phyloP scores from a whole-genome alignment of 2,113 vertebrate genomes.

The Danionella cerebrum region DNA sequence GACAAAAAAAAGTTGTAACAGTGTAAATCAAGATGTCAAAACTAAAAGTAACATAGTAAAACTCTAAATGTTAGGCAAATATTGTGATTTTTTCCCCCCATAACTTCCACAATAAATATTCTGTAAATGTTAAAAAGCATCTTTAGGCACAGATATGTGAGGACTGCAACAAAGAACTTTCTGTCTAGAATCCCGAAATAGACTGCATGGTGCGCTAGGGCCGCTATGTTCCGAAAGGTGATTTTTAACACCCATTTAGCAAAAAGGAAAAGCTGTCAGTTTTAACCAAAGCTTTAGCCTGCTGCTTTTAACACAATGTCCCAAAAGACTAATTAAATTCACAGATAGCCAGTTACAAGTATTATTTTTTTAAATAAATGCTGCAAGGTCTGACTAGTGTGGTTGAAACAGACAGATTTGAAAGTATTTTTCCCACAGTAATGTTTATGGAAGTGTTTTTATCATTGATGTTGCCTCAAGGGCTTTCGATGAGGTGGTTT shows the following conservation, averaged over 20 bases:
- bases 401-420: no score
- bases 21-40: no score
- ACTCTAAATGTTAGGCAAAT: no score
- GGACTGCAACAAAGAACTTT: constrained; percentile 5
- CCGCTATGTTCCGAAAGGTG: not conserved
- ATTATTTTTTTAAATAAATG: no score
- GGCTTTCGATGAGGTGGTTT: not conserved
- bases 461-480: not conserved
- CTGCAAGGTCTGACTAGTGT: no score
- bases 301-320: not conserved
- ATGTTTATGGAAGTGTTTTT: not conserved
- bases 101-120: not conserved
- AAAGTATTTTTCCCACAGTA: not conserved
- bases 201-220: not conserved
- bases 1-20: no score
- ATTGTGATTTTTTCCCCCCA: not conserved
- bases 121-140: not conserved
- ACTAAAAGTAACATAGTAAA: no score
- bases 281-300: not conserved
- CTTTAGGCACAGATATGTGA: not conserved
- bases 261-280: not conserved
- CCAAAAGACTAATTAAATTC: not conserved
- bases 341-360: no score
- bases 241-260: not conserved
- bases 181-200: not conserved